phyloP scores from a whole-genome alignment of 2,888 invertebrate species.

The Sipha maydis region DNA sequence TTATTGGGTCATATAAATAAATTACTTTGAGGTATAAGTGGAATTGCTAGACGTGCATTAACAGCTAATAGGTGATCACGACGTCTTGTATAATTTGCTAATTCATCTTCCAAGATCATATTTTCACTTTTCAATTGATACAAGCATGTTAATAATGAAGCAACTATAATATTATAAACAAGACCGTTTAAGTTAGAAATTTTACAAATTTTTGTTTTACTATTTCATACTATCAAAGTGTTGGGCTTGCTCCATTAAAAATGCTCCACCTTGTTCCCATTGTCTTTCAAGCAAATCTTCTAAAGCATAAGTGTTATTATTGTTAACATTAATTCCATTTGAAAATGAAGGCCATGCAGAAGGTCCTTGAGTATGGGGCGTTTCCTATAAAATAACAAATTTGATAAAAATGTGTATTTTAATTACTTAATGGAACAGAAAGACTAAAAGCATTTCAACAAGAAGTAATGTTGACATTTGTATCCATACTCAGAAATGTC shows the following conservation, averaged over 20 bases:
- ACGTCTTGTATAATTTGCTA: constrained; percentile 82
- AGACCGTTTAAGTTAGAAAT: background rate
- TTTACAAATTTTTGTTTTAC: background rate
- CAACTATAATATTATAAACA: constrained; percentile 71
- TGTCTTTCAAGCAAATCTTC: constrained; percentile 95
- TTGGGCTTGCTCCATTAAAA: constrained; percentile 97
- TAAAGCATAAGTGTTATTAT: constrained; percentile 79
- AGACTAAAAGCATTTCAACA: too few relatives aligned
- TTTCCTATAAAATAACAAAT: background rate
- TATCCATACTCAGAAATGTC: too few relatives aligned
- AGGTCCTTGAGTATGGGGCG: constrained; percentile 14
- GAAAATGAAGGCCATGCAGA: constrained; percentile 46
- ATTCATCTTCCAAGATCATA: constrained; percentile 89
- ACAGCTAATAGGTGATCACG: constrained; percentile 94
- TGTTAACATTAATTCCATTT: constrained; percentile 64
- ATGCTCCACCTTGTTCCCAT: constrained; percentile 98
- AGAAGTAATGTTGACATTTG: too few relatives aligned
- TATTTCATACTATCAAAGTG: constrained; percentile 79
- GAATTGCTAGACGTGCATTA: constrained; percentile 91
- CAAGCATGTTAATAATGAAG: constrained; percentile 91
- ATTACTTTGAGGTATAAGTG: constrained; percentile 71
- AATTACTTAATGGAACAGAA: too few relatives aligned
- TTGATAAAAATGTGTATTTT: too few relatives aligned
- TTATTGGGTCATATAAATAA: background rate
- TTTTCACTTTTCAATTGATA: constrained; percentile 95